Evolutionary conservation across 2,888 invertebrate genomes (phyloP), one percentile per base, ranked within the genome.

Genomic region (Rhagium mordax): DNA sequence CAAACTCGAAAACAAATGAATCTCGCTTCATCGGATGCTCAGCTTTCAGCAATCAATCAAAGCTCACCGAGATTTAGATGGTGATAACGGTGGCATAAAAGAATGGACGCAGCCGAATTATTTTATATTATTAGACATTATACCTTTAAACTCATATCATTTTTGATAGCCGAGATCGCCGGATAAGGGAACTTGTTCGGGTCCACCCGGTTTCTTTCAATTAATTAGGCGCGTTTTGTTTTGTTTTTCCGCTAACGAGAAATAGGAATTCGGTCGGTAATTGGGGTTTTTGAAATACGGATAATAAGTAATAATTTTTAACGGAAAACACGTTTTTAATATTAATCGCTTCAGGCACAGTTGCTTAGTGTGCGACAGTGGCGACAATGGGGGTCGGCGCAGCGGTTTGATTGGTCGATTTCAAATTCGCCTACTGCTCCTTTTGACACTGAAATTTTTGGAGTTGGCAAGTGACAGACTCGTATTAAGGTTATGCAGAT

Each of bases 1-100:
- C 61, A 61, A 61, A 24, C 61, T 20, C 61, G 8, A 47, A 29
- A 61, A 61, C 61, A 61, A 61, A 61, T 61, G 61, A 61, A 61
- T n/a, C 18, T 61, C 61, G 61, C 48, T 18, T 27, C 27, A 18
- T 27, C 48, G 21, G 20, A 21, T 15, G 48, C 61, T 47, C 48
- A 21, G 47, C 24, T 61, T 61, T 61, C 61, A 61, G 61, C 61
- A 21, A 61, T 61, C 61, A 61, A 61, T 61, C 61, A 61, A 61
- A 59, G 59, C 33, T 16, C 29, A 20, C 59, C 33, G 33, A 29
- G 59, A 59, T 57, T 27, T 15, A 18, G 59, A 18, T 16, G 18
- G 13, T 20, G 59, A 59, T 59, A 59, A 59, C 10, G 18, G 55
- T n/a, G 33, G 5, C 33, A 59, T 33, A 29, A 18, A 59, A 13